phyloP scores from a whole-genome alignment of 2,888 invertebrate species.

The Pheosia tremula region DNA sequence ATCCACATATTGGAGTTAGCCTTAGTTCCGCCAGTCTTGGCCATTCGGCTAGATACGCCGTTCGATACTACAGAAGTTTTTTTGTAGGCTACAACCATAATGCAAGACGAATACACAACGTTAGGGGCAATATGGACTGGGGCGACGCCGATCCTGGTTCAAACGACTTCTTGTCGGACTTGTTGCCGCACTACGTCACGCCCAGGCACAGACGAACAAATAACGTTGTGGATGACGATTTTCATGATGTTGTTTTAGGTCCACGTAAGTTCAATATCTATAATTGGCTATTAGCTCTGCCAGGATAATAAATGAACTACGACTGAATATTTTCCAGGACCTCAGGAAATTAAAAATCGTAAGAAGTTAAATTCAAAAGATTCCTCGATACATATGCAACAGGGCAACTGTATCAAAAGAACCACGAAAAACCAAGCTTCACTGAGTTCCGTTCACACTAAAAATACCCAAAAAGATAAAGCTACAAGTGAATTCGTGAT shows the following conservation, averaged over 20 bases:
- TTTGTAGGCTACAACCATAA: constrained; percentile 46
- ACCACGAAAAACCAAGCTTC: constrained; percentile 53
- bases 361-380: constrained; percentile 49
- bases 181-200: constrained; percentile 77
- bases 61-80: neutral
- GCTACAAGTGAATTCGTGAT: constrained; percentile 86
- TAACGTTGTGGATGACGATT: constrained; percentile 64
- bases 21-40: no score
- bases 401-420: constrained; percentile 45
- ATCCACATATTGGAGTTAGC: neutral
- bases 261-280: constrained; percentile 46
- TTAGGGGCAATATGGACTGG: constrained; percentile 58
- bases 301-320: neutral
- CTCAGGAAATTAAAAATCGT: constrained; percentile 45
- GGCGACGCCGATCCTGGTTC: constrained; percentile 57
- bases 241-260: constrained; percentile 72
- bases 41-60: neutral
- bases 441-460: constrained; percentile 50
- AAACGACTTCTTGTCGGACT: constrained; percentile 73
- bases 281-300: neutral
- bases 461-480: constrained; percentile 50
- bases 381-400: constrained; percentile 32
- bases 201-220: constrained; percentile 64
- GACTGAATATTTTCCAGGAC: constrained; percentile 37
- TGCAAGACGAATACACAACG: constrained; percentile 57